A percentile compares a stretch with the other conserved stretches of the same genome.
These are phyloP conservation scores for Lacerta bilineata DNA, from an alignment of 2,797 vertebrate species.

Conservation along the genomic window DNA sequence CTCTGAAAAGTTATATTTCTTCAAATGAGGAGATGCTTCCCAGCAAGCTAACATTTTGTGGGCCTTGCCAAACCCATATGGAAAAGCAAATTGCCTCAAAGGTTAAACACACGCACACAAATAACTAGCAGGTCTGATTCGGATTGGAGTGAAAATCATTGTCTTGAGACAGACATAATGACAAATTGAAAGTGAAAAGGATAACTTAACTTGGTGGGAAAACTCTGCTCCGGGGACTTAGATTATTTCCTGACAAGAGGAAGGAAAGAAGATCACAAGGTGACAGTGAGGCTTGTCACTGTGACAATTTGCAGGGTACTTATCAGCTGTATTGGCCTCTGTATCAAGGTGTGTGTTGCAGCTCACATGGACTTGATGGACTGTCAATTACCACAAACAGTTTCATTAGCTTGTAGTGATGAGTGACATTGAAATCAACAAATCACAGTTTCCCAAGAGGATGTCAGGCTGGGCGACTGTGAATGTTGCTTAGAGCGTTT, in stretches of 20 bases:
- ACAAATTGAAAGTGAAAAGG: constrained; percentile 44
- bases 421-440: background rate
- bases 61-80: background rate
- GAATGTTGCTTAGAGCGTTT: background rate
- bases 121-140: constrained; percentile 3
- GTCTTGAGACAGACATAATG: constrained; percentile 22
- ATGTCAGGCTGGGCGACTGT: background rate
- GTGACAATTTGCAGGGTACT: constrained; percentile 25
- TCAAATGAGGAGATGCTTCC: constrained; percentile 9
- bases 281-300: constrained; percentile 15
- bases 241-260: constrained; percentile 29
- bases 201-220: constrained; percentile 19
- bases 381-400: constrained; percentile 2
- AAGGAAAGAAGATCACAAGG: constrained; percentile 28
- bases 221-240: constrained; percentile 10
- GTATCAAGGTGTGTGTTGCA: background rate
- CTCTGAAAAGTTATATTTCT: constrained; percentile 15
- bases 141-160: constrained; percentile 29
- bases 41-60: background rate
- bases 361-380: background rate
- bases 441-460: background rate
- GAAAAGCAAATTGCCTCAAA: constrained; percentile 20
- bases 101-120: background rate
- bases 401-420: background rate
- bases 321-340: constrained; percentile 11